Evolutionary conservation across 1,140 invertebrate species (phyloP), one percentile per base, ranked within the genome.

Genomic region (Oedothorax gibbosus): DNA sequence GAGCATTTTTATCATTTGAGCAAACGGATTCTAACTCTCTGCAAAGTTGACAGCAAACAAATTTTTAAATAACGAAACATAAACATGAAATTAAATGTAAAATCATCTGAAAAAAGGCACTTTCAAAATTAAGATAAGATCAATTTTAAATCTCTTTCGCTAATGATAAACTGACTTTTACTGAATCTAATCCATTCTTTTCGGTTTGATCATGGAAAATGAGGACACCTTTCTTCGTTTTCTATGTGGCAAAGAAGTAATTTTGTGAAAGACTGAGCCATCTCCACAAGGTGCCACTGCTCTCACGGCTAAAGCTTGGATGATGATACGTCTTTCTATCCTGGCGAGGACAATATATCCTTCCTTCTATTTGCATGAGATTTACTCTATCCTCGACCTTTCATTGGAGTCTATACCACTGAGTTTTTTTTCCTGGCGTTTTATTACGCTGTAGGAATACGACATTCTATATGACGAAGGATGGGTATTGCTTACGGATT

Each of bases 291-390:
- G 77, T 79, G 65, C 54, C 35, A 35, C 62, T 68, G n/a, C 64
- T 79, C 77, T 79, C 77, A 50, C 49, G 77, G 64, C 62, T 51
- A 77, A 77, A 68, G 77, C 77, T 79, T 68, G 56, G 21, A 65
- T 50, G 65, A 79, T 79, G 77, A 79, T 79, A 75, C 57, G 18
- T 75, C 72, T 75, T 75, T 75, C 56, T 75, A 75, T 53, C 35
- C 72, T 75, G 53, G 64, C 77, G 77, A 79, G 50, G 64, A 68
- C 62, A 56, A 68, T 79, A 79, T 79, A 79, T 68, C 62, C 53
- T 5, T 57, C 68, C 77, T 79, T 69, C 62, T 79, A 79, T 79
- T 79, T 79, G 62, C 77, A 79, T 79, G 77, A 68, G 64, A 79
- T 79, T 51, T 20, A n/a, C 14, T 78, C 66, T 66, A 50, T 62